Evolutionary conservation across 2,113 vertebrate species (phyloP), one percentile per base, ranked within the genome.

Genomic region (Sciurus niger): DNA sequence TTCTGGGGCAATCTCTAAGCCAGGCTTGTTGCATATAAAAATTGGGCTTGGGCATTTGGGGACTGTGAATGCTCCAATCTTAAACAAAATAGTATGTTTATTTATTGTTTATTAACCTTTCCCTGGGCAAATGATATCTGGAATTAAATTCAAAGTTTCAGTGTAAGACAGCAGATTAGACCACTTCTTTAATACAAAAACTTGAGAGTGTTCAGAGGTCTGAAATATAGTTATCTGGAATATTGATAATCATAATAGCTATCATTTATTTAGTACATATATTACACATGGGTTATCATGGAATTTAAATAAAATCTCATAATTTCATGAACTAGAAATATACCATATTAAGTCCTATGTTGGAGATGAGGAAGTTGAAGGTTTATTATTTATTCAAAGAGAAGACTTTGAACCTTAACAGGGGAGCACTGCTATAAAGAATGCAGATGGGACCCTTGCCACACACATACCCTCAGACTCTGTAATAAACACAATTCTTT

Each of bases 31-130:
- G 17, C 4, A 5, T 37, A 43, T 58, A 63, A 84, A 63, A 95
- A 88, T 60, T 0, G 1, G 32, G 30, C 63, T 82, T 55, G 14
- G 24, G 28, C 18, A 70, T 58, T 92, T 46, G 65, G 11, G 3
- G 25, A 86, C 37, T 25, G 72, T 20, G 40, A 63, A 11, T 34
- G 65, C 73, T 34, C 11, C 1, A 40, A 11, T 63, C 4, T 58
- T 84, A 79, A 84, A 72, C 30, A 72, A 84, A 89, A 60, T 76
- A 30, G 48, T 88, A n/a, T 78, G 37, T 37, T 94, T 83, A 43
- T 63, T 84, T 77, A 30, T 58, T 58, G 22, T 58, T 58, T 58
- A 58, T 58, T 58, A 77, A 34, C 11, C 53, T 14, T 68, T 37
- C 37, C 17, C 4, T 67, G 32, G 68, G 34, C 4, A 84, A 95